Conservation (phyloP, 2,888 invertebrate species). For the Laothoe populi region DNA sequence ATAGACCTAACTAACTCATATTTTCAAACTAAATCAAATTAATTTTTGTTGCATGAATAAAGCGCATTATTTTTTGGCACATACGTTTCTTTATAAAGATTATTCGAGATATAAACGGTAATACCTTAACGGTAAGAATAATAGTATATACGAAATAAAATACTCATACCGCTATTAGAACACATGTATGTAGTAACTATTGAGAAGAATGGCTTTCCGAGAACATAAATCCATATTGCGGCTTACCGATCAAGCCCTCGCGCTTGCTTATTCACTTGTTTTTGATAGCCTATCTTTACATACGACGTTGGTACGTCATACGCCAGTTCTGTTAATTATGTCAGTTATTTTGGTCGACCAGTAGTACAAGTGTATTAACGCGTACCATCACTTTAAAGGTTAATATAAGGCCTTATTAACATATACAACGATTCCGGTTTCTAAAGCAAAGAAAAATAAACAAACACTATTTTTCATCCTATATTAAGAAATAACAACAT, state of each 20-base stretch:
- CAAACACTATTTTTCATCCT: conserved; percentile 34
- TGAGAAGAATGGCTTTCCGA: background rate
- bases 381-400: background rate
- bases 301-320: conserved; percentile 39
- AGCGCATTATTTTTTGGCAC: no score
- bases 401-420: background rate
- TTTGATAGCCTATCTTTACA: conserved; percentile 1
- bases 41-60: no score
- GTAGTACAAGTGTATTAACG: conserved; percentile 21
- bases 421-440: conserved; percentile 2
- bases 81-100: no score
- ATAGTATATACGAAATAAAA: background rate
- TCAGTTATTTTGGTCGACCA: conserved; percentile 63
- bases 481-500: conserved; percentile 31
- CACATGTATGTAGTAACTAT: background rate
- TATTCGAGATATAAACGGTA: no score
- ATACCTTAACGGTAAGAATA: no score
- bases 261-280: conserved; percentile 7
- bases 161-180: background rate
- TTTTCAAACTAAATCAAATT: no score
- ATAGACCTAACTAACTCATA: no score
- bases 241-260: background rate
- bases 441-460: conserved; percentile 34
- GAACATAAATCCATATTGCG: background rate
- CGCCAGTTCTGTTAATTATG: conserved; percentile 50